Conservation (phyloP, 1,140 invertebrate genomes). For the Drosophila pseudoobscura region DNA sequence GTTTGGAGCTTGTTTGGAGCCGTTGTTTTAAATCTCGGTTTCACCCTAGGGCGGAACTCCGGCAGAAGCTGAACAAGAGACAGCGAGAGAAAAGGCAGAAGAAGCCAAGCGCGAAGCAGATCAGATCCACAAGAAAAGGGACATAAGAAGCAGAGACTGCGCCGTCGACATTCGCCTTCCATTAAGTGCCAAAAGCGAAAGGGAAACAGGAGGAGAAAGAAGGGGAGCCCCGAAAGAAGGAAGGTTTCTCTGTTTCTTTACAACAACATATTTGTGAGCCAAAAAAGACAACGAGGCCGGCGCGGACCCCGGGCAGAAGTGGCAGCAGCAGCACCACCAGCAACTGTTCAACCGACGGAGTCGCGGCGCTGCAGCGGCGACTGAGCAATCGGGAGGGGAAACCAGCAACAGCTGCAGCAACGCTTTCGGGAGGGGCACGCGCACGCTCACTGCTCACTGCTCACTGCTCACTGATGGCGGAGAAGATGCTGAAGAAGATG, state of each 20-base stretch:
- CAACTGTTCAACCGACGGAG: constrained; percentile 12
- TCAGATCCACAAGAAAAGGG: neutral
- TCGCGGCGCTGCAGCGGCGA: constrained; percentile 15
- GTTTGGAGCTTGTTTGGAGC: neutral
- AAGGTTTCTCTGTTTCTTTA: too few relatives aligned
- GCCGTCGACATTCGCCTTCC: too few relatives aligned
- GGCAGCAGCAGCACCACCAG: constrained; percentile 29
- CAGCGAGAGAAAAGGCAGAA: too few relatives aligned
- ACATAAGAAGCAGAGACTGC: neutral
- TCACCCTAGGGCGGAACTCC: constrained; percentile 45
- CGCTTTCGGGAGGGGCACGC: constrained; percentile 28
- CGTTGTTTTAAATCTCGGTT: constrained; percentile 68
- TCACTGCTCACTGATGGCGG: neutral
- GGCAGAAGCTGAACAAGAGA: neutral
- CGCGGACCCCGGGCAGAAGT: constrained; percentile 8
- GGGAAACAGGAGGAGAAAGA: too few relatives aligned
- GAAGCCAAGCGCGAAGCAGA: neutral
- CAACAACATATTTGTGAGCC: constrained; percentile 14
- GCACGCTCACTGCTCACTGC: too few relatives aligned
- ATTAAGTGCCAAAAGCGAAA: too few relatives aligned
- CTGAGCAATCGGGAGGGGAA: constrained; percentile 39
- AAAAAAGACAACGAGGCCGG: constrained; percentile 40
- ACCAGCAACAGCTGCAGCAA: constrained; percentile 44
- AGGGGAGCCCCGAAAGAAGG: too few relatives aligned
- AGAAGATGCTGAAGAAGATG: constrained; percentile 29